Evolutionary conservation across 2,113 vertebrate species (phyloP).

Genomic region (Lagopus muta): DNA sequence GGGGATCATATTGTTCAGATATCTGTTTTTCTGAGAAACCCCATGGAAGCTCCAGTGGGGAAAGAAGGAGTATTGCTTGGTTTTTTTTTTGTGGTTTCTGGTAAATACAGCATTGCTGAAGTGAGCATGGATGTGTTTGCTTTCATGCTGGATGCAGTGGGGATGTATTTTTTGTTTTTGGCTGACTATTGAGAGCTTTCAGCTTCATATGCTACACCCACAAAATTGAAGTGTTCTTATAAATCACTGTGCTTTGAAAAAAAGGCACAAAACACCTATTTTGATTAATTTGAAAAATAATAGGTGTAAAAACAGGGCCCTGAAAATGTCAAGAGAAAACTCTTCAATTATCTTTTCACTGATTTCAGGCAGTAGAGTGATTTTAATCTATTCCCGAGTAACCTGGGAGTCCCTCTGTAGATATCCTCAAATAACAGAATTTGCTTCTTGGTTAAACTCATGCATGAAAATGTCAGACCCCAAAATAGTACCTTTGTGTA

Average conservation of each 20-base stretch:
- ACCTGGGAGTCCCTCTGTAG: neutral
- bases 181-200: neutral
- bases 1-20: neutral
- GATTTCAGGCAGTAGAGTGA: neutral
- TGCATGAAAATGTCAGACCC: neutral
- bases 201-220: neutral
- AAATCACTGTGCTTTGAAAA: neutral
- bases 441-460: neutral
- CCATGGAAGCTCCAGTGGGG: neutral
- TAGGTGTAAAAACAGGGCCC: neutral
- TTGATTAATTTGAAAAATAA: slow-evolving; percentile 36
- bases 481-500: neutral
- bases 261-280: neutral
- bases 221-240: neutral
- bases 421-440: neutral
- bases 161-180: slow-evolving; percentile 7
- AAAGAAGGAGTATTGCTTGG: slow-evolving; percentile 16
- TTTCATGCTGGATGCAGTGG: neutral
- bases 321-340: neutral
- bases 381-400: neutral
- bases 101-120: slow-evolving; percentile 16
- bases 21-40: slow-evolving; percentile 49
- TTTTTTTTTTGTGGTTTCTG: slow-evolving; percentile 40
- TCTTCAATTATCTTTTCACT: neutral
- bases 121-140: slow-evolving; percentile 38